Percentiles rank a stretch among this genome's conserved stretches.
Conservation (phyloP, 2,797 vertebrate genomes). For the Cossypha heuglini region DNA sequence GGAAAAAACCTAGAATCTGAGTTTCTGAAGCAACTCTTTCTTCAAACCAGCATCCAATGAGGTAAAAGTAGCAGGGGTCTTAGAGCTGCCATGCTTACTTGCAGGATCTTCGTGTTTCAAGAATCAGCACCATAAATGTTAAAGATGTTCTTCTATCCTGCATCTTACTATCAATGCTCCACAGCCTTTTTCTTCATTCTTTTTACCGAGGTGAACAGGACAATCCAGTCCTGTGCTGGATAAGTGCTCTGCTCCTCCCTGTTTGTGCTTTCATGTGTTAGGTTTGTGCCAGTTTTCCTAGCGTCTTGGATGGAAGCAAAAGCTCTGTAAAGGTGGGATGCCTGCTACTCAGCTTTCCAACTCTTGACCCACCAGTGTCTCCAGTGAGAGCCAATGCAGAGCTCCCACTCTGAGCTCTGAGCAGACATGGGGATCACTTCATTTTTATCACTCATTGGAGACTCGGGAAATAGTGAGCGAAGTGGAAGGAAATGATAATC, state of each 20-base stretch:
- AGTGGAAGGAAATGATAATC: constrained; percentile 13
- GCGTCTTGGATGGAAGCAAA: neutral
- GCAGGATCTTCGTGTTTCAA: neutral
- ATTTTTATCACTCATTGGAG: neutral
- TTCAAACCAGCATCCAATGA: constrained; percentile 23
- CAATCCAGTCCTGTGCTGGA: neutral
- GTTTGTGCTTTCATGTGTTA: constrained; percentile 8
- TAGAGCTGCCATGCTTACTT: neutral
- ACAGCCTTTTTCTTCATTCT: neutral
- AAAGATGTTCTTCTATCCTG: constrained; percentile 10
- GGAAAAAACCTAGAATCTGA: neutral
- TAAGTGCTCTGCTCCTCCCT: constrained; percentile 8
- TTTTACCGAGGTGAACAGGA: neutral
- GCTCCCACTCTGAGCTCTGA: neutral
- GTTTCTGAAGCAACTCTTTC: constrained; percentile 26
- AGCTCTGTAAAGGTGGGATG: neutral
- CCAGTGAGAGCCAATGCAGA: neutral
- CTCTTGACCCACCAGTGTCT: neutral
- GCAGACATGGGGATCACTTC: neutral
- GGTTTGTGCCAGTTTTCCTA: constrained; percentile 37
- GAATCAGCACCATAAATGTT: constrained; percentile 42
- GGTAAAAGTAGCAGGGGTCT: constrained; percentile 42
- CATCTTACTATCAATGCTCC: neutral
- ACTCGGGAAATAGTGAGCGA: neutral
- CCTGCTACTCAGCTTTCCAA: neutral